phyloP scores from a whole-genome alignment of 2,888 invertebrate genomes.

The Metalampra italica region DNA sequence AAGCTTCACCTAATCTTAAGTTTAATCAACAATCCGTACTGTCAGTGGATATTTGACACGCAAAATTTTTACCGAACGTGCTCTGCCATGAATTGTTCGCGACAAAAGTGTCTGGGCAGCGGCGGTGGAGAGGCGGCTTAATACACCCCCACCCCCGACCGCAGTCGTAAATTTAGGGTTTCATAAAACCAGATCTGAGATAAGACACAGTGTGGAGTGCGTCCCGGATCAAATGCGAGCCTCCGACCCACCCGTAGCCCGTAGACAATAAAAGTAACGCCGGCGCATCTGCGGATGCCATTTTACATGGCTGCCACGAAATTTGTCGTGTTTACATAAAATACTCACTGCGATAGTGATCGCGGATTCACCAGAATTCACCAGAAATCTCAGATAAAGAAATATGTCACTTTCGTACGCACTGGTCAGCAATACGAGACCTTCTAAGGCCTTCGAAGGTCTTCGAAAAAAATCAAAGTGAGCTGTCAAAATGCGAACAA shows the following conservation, averaged over 20 bases:
- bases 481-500: conserved; percentile 71
- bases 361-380: conserved; percentile 60
- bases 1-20: conserved; percentile 41
- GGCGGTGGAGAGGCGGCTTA: conserved; percentile 70
- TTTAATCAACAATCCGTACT: conserved; percentile 45
- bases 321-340: conserved; percentile 77
- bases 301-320: conserved; percentile 55
- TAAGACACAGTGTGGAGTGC: conserved; percentile 76
- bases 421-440: conserved; percentile 56
- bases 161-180: conserved; percentile 79
- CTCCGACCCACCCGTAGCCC: conserved; percentile 47
- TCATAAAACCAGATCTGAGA: conserved; percentile 78
- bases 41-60: conserved; percentile 62
- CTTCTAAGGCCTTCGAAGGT: conserved; percentile 38
- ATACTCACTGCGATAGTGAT: conserved; percentile 68
- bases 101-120: conserved; percentile 73
- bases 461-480: conserved; percentile 45
- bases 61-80: conserved; percentile 71
- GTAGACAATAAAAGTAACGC: conserved; percentile 74
- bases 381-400: conserved; percentile 51
- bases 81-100: conserved; percentile 68
- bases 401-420: conserved; percentile 56
- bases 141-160: conserved; percentile 69
- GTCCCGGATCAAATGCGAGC: conserved; percentile 75
- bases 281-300: conserved; percentile 72